Evolutionary conservation across 2,888 invertebrate species (phyloP).

Genomic region (Molanna angustata): DNA sequence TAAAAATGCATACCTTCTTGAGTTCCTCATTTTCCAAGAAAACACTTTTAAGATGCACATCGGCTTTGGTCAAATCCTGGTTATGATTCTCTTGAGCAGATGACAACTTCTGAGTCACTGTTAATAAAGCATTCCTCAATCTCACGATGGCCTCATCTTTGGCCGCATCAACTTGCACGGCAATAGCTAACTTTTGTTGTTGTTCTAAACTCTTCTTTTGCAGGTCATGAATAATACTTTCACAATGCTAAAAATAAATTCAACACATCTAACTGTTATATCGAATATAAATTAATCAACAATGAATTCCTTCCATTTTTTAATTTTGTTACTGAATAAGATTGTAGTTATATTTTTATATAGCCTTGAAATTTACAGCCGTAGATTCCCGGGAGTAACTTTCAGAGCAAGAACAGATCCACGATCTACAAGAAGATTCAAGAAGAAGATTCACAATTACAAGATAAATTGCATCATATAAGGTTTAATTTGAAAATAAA

Average conservation of each 20-base stretch:
- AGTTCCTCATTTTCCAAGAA: constrained; percentile 47
- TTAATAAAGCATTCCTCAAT: constrained; percentile 63
- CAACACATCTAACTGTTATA: too few relatives aligned
- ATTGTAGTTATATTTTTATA: too few relatives aligned
- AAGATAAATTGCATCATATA: too few relatives aligned
- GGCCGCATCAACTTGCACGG: constrained; percentile 70
- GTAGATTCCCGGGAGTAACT: too few relatives aligned
- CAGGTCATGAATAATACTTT: constrained; percentile 69
- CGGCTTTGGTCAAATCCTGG: constrained; percentile 48
- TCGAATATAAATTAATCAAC: too few relatives aligned
- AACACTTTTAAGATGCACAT: constrained; percentile 53
- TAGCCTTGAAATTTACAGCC: too few relatives aligned
- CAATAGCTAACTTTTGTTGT: constrained; percentile 77
- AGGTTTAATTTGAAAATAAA: too few relatives aligned
- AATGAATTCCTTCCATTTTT: too few relatives aligned
- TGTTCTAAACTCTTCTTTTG: constrained; percentile 72
- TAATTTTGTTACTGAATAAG: too few relatives aligned
- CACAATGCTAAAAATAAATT: constrained; percentile 62
- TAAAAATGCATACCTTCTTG: constrained; percentile 51
- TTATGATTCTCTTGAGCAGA: constrained; percentile 51
- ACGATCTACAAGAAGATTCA: too few relatives aligned
- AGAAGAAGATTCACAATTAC: too few relatives aligned
- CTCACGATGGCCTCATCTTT: constrained; percentile 69
- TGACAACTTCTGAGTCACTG: constrained; percentile 48
- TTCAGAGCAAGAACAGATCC: too few relatives aligned